Evolutionary conservation across 2,113 vertebrate genomes (phyloP).

Genomic region (Dissostichus mawsoni): DNA sequence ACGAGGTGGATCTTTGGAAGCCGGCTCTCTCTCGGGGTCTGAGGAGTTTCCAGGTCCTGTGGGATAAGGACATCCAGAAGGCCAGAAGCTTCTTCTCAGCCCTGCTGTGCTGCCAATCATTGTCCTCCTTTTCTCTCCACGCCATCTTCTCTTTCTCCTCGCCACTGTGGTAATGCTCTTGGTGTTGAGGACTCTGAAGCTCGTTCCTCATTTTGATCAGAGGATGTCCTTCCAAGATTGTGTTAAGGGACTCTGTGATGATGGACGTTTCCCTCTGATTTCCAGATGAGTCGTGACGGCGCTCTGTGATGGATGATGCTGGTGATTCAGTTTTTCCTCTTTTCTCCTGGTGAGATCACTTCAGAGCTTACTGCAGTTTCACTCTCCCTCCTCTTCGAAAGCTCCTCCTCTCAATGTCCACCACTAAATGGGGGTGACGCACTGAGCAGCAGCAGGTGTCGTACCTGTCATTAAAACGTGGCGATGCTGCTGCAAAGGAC

Average conservation of each 20-base stretch:
- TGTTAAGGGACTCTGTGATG: background rate
- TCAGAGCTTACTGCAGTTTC: conserved; percentile 58
- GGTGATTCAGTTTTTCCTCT: conserved; percentile 23
- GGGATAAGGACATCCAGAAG: conserved; percentile 79
- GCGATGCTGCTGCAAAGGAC: conserved; percentile 53
- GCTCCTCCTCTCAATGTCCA: conserved; percentile 57
- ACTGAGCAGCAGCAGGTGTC: conserved; percentile 71
- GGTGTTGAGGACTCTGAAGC: conserved; percentile 41
- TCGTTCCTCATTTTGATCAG: conserved; percentile 63
- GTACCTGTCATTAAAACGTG: conserved; percentile 67
- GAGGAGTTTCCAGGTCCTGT: conserved; percentile 76
- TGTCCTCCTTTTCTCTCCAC: conserved; percentile 47
- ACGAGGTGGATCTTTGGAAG: conserved; percentile 78
- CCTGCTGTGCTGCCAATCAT: conserved; percentile 61
- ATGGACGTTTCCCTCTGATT: conserved; percentile 16
- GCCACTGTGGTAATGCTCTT: conserved; percentile 3
- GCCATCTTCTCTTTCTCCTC: conserved; percentile 53
- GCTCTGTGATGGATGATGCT: conserved; percentile 11
- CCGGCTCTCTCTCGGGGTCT: conserved; percentile 65
- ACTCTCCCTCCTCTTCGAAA: conserved; percentile 35
- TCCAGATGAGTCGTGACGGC: conserved; percentile 36
- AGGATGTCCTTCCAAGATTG: conserved; percentile 7
- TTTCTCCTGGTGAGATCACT: conserved; percentile 25
- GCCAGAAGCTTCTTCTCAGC: conserved; percentile 81
- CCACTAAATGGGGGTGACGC: conserved; percentile 54